phyloP scores from a whole-genome alignment of 2,888 invertebrate genomes.

The Sturmia bella region DNA sequence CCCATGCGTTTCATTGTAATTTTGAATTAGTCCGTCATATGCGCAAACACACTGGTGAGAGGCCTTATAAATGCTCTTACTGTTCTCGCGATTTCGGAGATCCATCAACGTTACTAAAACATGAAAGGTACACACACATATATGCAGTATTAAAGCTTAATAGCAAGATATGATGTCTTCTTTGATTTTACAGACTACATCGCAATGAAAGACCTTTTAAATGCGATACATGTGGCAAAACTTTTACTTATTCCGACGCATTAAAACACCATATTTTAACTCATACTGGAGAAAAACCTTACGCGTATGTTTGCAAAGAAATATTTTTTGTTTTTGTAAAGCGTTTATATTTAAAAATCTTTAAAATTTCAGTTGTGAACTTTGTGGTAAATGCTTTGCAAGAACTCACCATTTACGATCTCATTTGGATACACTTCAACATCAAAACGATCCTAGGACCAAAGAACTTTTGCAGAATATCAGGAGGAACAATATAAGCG shows the following conservation, averaged over 20 bases:
- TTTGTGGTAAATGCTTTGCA: constrained; percentile 80
- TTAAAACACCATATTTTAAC: constrained; percentile 79
- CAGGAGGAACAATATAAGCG: constrained; percentile 64
- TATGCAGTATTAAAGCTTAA: not conserved
- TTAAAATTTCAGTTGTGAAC: constrained; percentile 74
- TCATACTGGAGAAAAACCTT: constrained; percentile 81
- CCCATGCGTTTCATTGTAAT: constrained; percentile 79
- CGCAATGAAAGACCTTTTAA: constrained; percentile 80
- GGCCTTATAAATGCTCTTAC: constrained; percentile 80
- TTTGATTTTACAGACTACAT: constrained; percentile 79
- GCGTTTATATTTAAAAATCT: too few relatives aligned
- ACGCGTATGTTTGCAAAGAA: constrained; percentile 70
- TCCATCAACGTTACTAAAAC: constrained; percentile 80
- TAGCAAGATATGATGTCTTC: not conserved
- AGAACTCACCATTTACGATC: constrained; percentile 80
- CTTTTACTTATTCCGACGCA: constrained; percentile 80
- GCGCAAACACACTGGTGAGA: constrained; percentile 80
- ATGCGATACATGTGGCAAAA: constrained; percentile 80
- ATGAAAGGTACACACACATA: constrained; percentile 77
- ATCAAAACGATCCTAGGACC: constrained; percentile 77
- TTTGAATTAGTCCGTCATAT: constrained; percentile 81
- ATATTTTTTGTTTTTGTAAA: not conserved
- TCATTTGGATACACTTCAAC: constrained; percentile 79
- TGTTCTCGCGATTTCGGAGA: constrained; percentile 80
- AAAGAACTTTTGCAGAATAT: constrained; percentile 72